phyloP scores from a whole-genome alignment of 2,113 vertebrate genomes.

The Entelurus aequoreus region DNA sequence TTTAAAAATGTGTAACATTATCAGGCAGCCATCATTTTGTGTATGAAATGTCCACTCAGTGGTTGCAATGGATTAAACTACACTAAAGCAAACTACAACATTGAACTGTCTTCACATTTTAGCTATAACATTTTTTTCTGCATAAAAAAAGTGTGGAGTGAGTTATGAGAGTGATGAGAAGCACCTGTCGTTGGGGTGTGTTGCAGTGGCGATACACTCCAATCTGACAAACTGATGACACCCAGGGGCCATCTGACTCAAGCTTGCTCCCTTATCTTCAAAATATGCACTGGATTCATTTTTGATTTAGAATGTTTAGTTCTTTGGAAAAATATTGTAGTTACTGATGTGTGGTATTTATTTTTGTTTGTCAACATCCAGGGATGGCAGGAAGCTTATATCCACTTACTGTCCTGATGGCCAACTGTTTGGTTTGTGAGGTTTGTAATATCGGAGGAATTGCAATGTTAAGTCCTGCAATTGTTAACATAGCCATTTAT shows the following conservation, averaged over 20 bases:
- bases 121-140: too few relatives aligned
- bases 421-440: constrained; percentile 39
- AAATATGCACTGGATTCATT: too few relatives aligned
- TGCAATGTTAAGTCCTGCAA: neutral
- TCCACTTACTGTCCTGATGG: constrained; percentile 56
- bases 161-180: constrained; percentile 66
- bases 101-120: too few relatives aligned
- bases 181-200: constrained; percentile 55
- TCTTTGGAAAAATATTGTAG: neutral
- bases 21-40: too few relatives aligned
- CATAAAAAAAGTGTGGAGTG: neutral
- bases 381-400: constrained; percentile 24
- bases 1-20: too few relatives aligned
- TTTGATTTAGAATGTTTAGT: too few relatives aligned
- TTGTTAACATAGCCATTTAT: neutral
- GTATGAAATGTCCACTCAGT: too few relatives aligned
- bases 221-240: constrained; percentile 55
- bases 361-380: neutral
- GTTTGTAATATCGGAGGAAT: constrained; percentile 25
- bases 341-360: neutral
- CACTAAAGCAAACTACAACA: too few relatives aligned
- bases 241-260: constrained; percentile 72
- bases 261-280: neutral
- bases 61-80: too few relatives aligned
- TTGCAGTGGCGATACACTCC: constrained; percentile 51